Evolutionary conservation across 2,888 invertebrate species (phyloP).

Genomic region (Ceraclea dissimilis): DNA sequence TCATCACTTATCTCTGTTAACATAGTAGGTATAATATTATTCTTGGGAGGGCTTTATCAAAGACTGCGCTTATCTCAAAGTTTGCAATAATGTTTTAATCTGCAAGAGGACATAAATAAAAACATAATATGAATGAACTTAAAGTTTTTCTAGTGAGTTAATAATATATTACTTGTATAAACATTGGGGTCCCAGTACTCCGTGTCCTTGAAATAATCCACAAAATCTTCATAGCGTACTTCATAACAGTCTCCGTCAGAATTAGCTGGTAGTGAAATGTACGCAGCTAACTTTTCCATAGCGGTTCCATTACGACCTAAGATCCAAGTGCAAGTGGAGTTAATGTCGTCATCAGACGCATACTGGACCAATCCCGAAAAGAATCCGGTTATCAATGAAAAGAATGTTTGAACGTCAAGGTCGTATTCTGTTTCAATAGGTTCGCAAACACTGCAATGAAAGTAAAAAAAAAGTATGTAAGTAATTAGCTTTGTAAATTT

Average conservation of each 20-base stretch:
- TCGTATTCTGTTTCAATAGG: conserved; percentile 30
- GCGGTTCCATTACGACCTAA: neutral
- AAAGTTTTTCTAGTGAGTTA: too few species aligned
- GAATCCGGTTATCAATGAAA: conserved; percentile 37
- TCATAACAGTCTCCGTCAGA: neutral
- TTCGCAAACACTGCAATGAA: conserved; percentile 43
- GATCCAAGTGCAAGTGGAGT: neutral
- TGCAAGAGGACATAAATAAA: too few species aligned
- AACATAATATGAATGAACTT: too few species aligned
- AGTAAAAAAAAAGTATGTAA: conserved; percentile 1
- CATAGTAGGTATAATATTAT: too few species aligned
- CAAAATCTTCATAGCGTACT: neutral
- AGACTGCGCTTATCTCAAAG: too few species aligned
- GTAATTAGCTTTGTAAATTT: neutral
- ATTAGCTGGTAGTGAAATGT: neutral
- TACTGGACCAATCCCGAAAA: conserved; percentile 40
- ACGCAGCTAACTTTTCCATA: conserved; percentile 6
- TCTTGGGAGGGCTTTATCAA: too few species aligned
- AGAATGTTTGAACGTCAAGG: conserved; percentile 39
- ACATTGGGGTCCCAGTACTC: neutral
- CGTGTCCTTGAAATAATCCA: conserved; percentile 5
- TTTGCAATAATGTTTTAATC: too few species aligned
- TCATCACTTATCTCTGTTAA: too few species aligned
- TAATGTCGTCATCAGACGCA: conserved; percentile 27
- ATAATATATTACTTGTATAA: neutral